Percentiles rank a stretch among this genome's conserved stretches.
Conservation (phyloP, 35 echinoderm and acorn worm genomes). For the Amphiura filiformis region DNA sequence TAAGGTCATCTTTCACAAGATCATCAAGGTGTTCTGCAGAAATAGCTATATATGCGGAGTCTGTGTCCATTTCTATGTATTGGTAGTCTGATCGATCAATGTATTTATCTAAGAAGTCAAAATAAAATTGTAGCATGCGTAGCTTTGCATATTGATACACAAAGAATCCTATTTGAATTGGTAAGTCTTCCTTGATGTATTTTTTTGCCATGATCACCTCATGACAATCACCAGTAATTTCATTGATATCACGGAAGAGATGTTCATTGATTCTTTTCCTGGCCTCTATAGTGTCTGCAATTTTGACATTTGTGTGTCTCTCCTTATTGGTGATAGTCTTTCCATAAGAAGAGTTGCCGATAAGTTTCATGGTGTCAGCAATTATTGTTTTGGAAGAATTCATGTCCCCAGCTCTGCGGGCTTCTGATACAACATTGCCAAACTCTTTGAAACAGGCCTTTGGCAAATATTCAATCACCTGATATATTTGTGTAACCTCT, state of each 20-base stretch:
- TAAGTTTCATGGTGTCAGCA: conserved; percentile 17
- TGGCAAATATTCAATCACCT: conserved; percentile 5
- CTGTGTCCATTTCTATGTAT: conserved; percentile 40
- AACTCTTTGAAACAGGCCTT: conserved; percentile 5
- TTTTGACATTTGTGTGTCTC: neutral
- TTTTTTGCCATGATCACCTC: conserved; percentile 1
- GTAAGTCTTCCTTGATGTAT: neutral
- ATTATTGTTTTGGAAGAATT: conserved; percentile 20
- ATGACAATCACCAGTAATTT: neutral
- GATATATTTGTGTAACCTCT: neutral
- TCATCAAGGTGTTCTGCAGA: conserved; percentile 18
- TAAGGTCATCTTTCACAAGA: conserved; percentile 37
- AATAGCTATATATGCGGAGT: conserved; percentile 46
- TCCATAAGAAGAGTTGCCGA: conserved; percentile 20
- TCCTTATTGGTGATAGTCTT: conserved; percentile 17
- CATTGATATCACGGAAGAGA: neutral
- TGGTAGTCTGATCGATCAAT: conserved; percentile 2
- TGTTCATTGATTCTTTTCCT: neutral
- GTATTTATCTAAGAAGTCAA: neutral
- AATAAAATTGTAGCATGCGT: conserved; percentile 26
- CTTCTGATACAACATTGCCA: neutral
- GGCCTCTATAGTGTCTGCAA: neutral
- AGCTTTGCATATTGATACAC: conserved; percentile 7
- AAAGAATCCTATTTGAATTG: neutral
- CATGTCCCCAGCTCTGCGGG: neutral